A percentile compares a stretch with the other conserved stretches of the same genome.
These are phyloP conservation scores for Erpobdella octoculata DNA, from an alignment of 2,888 invertebrate species.

Conservation along the genomic window DNA sequence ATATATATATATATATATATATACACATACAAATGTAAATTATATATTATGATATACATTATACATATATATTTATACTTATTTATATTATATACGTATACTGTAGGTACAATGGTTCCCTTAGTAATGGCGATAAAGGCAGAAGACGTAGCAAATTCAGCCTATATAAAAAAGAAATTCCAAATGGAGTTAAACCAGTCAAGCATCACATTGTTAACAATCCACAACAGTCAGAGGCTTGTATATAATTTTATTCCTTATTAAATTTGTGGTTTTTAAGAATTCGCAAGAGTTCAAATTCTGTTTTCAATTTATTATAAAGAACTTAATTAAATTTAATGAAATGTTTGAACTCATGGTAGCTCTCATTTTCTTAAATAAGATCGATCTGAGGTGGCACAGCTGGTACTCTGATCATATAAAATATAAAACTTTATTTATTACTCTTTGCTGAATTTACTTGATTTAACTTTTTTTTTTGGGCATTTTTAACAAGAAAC, in stretches of 20 bases:
- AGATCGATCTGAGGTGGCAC: too few species aligned
- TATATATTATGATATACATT: neutral
- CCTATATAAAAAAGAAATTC: constrained; percentile 70
- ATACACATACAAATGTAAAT: constrained; percentile 14
- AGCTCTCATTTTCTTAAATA: too few species aligned
- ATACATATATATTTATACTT: too few species aligned
- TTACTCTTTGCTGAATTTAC: neutral
- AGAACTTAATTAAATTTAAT: too few species aligned
- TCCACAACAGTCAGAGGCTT: constrained; percentile 72
- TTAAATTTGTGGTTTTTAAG: neutral
- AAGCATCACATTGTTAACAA: constrained; percentile 92
- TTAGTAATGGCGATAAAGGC: constrained; percentile 86
- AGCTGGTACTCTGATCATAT: neutral
- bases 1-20: constrained; percentile 22
- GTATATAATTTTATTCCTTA: neutral
- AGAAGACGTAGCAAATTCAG: constrained; percentile 88
- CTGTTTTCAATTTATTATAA: too few species aligned
- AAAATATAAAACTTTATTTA: neutral
- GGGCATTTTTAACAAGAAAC: neutral
- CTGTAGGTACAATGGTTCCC: constrained; percentile 79
- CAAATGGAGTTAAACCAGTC: constrained; percentile 87
- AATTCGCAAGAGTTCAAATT: neutral
- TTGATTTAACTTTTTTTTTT: neutral
- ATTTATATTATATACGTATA: too few species aligned
- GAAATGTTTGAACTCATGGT: too few species aligned